Percentiles rank a stretch among this genome's conserved stretches.
These are phyloP conservation scores for Diabrotica balteata DNA, from an alignment of 2,888 invertebrate genomes.

Conservation along the genomic window DNA sequence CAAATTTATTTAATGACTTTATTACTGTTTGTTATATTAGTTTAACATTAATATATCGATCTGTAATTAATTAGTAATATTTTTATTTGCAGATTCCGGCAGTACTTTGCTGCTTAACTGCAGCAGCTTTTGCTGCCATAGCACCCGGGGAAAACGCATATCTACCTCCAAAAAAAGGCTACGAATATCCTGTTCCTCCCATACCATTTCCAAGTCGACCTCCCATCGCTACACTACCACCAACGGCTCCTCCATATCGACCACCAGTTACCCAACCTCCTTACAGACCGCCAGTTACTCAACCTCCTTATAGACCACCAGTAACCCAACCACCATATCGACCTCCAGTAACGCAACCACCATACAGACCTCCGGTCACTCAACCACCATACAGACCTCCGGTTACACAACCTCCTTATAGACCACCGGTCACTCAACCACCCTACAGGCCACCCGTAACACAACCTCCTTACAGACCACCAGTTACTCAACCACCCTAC, in stretches of 20 bases:
- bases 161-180: conserved; percentile 77
- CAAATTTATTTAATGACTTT: too few relatives aligned
- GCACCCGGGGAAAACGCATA: conserved; percentile 76
- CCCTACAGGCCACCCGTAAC: conserved; percentile 35
- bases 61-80: not conserved
- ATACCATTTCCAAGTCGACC: conserved; percentile 64
- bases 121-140: conserved; percentile 62
- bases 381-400: conserved; percentile 18
- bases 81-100: conserved; percentile 62
- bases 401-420: conserved; percentile 18
- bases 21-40: too few relatives aligned
- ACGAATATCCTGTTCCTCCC: conserved; percentile 74
- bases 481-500: conserved; percentile 20
- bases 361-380: conserved; percentile 28
- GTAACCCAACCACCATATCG: conserved; percentile 22
- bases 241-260: conserved; percentile 24
- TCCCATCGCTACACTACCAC: conserved; percentile 26
- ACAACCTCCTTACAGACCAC: conserved; percentile 25
- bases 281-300: conserved; percentile 37
- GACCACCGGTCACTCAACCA: conserved; percentile 38
- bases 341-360: conserved; percentile 27
- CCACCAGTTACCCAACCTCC: conserved; percentile 40
- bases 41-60: too few relatives aligned
- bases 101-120: conserved; percentile 60
- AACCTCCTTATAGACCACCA: conserved; percentile 25